These are phyloP conservation scores for Coelopa frigida DNA, from an alignment of 1,140 invertebrate genomes.

Conservation along the genomic window DNA sequence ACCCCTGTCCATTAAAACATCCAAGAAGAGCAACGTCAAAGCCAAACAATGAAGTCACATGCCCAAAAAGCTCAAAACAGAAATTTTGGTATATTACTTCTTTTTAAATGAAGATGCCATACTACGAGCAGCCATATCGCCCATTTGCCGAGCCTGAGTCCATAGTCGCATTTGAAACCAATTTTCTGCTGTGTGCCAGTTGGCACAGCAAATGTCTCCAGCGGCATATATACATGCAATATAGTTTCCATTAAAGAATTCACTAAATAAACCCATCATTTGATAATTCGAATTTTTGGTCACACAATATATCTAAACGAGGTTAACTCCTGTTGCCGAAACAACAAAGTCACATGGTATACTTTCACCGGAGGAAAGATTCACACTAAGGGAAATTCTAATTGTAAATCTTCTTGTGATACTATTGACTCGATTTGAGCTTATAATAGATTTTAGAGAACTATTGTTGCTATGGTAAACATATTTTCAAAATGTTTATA, in stretches of 20 bases:
- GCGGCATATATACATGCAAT: constrained; percentile 80
- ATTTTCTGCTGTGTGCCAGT: constrained; percentile 69
- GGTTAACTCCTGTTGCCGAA: constrained; percentile 91
- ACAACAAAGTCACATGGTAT: constrained; percentile 87
- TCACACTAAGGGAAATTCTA: constrained; percentile 57
- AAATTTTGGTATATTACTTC: constrained; percentile 77
- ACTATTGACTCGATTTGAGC: constrained; percentile 62
- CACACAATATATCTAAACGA: constrained; percentile 52
- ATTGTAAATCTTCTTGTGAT: constrained; percentile 18
- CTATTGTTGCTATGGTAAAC: too few species aligned
- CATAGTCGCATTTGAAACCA: constrained; percentile 98
- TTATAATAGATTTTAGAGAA: constrained; percentile 46
- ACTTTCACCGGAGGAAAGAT: constrained; percentile 65
- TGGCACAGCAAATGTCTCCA: constrained; percentile 82
- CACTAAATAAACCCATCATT: constrained; percentile 75
- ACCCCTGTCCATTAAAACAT: constrained; percentile 87
- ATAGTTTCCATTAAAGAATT: constrained; percentile 80
- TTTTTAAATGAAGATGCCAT: constrained; percentile 63
- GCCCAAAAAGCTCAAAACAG: constrained; percentile 95
- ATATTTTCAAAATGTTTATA: constrained; percentile 63
- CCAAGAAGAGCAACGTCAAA: constrained; percentile 91
- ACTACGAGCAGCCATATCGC: constrained; percentile 81
- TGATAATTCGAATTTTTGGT: constrained; percentile 52
- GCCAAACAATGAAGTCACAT: constrained; percentile 92
- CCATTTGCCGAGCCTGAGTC: constrained; percentile 98